Evolutionary conservation across 2,113 vertebrate species (phyloP), one percentile per base, ranked within the genome.

Genomic region (Dascyllus trimaculatus): DNA sequence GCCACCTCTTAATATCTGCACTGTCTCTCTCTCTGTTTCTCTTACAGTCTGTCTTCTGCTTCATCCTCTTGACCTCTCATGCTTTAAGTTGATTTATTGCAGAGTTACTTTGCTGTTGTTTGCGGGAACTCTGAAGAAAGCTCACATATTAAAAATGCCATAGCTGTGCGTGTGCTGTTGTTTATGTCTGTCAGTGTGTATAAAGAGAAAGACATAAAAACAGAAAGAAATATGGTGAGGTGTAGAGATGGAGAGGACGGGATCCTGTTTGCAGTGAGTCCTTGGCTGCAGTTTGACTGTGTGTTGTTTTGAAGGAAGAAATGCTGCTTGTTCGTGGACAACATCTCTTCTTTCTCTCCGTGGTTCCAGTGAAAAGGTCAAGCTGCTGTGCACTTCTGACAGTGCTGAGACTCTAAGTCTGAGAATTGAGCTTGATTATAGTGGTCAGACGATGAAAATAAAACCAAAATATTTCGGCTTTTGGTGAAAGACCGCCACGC

Each of bases 401-500:
- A 66, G 78, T 45, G 0, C 53, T 57, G 70, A 85, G 77, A 72
- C 77, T 79, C 43, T 14, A 32, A 54, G 81, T 81, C 81, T 85
- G 78, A 84, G 71, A 87, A 86, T 81, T 80, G 35, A 69, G 66
- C 71, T 52, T 78, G 72, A 87, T 87, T 77, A 78, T 58, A 84
- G 86, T 68, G 61, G 71, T 66, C 71, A 11, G 65, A 21, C 5
- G 49, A 60, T 77, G 67, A 78, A 80, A 74, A 74, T 24, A 82
- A 68, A 68, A 72, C 67, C 71, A 45, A 49, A 69, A 77, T 81
- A 72, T 69, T 82, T 84, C 68, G 58, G 71, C 75, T 84, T 60
- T 70, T 61, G 29, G 66, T 24, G 13, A 32, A 53, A 45, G 49
- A 65, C 48, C 6, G 2, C 49, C 43, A 2, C 7, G 25, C 64